These are phyloP conservation scores for Tribolium freemani DNA, from an alignment of 2,888 invertebrate genomes.

Conservation along the genomic window DNA sequence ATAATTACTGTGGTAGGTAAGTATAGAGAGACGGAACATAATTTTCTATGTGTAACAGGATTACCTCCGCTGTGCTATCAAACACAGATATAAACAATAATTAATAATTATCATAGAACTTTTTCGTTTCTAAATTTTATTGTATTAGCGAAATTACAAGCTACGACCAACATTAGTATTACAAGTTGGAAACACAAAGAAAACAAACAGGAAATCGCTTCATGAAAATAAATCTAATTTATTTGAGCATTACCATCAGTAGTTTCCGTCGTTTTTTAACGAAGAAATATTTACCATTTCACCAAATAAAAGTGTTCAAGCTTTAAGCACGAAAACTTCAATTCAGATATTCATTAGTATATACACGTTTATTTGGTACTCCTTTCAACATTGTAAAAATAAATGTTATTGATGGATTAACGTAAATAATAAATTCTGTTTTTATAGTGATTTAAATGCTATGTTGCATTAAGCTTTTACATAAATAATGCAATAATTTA, in stretches of 20 bases:
- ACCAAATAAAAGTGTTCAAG: neutral
- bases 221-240: neutral
- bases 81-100: neutral
- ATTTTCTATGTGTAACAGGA: neutral
- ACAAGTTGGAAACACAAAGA: neutral
- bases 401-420: constrained; percentile 17
- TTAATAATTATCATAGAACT: no score
- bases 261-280: neutral
- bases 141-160: no score
- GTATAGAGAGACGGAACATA: neutral
- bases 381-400: constrained; percentile 22
- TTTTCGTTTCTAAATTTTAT: no score
- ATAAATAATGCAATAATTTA: constrained; percentile 40
- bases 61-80: neutral
- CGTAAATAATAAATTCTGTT: constrained; percentile 35
- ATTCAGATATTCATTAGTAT: constrained; percentile 12
- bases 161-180: no score
- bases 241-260: neutral
- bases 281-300: neutral
- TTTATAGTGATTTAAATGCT: constrained; percentile 37
- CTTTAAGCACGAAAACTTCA: constrained; percentile 1
- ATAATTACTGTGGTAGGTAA: neutral
- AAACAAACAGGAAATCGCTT: neutral
- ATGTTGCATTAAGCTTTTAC: constrained; percentile 32
- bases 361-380: neutral